Evolutionary conservation across 2,888 invertebrate species (phyloP).

Genomic region (Andricus curvator): DNA sequence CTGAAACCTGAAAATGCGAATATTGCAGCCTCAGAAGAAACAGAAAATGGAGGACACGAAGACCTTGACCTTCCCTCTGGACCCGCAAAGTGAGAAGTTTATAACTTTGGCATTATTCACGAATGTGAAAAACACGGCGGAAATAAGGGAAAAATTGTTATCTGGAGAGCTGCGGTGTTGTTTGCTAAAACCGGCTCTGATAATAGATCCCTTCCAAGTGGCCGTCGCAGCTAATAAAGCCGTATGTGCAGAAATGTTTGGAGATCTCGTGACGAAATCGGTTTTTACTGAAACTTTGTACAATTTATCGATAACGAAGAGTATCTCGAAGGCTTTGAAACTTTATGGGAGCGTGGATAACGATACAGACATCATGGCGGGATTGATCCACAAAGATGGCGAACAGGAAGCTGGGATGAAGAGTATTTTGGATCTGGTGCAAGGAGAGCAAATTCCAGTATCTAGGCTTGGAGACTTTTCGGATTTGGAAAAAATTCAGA

Average conservation of each 20-base stretch:
- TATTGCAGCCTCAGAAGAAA: not conserved
- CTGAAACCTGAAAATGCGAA: not conserved
- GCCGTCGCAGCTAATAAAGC: slow-evolving; percentile 86
- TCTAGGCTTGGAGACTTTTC: slow-evolving; percentile 78
- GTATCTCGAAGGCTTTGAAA: slow-evolving; percentile 84
- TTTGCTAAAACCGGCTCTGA: slow-evolving; percentile 82
- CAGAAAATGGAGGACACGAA: not conserved
- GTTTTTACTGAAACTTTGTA: slow-evolving; percentile 84
- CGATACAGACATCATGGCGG: slow-evolving; percentile 79
- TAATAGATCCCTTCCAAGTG: slow-evolving; percentile 83
- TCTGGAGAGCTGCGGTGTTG: slow-evolving; percentile 82
- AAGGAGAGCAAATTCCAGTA: slow-evolving; percentile 80
- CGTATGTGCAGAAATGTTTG: slow-evolving; percentile 78
- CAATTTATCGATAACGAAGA: slow-evolving; percentile 84
- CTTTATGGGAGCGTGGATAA: slow-evolving; percentile 83
- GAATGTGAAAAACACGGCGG: slow-evolving; percentile 81
- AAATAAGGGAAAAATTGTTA: slow-evolving; percentile 81
- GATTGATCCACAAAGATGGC: slow-evolving; percentile 73
- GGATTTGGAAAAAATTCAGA: slow-evolving; percentile 80
- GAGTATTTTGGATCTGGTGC: slow-evolving; percentile 78
- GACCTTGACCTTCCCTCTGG: slow-evolving; percentile 67
- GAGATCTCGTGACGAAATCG: slow-evolving; percentile 81
- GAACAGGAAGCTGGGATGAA: slow-evolving; percentile 60
- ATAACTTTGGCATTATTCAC: slow-evolving; percentile 81
- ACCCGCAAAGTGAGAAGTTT: slow-evolving; percentile 77